Conservation (phyloP, 2,797 vertebrate genomes). For the Enteromius argenteus region DNA sequence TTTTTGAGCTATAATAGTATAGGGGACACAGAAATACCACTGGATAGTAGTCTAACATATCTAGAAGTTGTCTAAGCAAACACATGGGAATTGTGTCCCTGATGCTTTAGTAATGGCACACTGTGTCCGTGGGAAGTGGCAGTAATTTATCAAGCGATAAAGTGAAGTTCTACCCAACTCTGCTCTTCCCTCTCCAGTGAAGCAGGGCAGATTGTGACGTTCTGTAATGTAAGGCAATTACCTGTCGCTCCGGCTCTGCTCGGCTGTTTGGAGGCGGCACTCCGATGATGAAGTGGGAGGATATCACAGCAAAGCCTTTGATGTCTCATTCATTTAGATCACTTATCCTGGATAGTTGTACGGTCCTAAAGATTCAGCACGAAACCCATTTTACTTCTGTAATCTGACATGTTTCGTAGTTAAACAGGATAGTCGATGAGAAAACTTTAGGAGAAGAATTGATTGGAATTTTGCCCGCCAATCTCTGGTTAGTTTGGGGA, state of each 20-base stretch:
- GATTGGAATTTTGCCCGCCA: neutral
- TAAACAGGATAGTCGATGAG: neutral
- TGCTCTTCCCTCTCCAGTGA: conserved; percentile 19
- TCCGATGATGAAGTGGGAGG: conserved; percentile 8
- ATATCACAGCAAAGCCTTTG: neutral
- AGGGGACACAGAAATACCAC: neutral
- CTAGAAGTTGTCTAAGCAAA: neutral
- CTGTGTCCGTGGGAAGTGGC: neutral
- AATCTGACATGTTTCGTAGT: neutral
- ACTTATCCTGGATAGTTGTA: conserved; percentile 1
- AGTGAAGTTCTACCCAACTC: conserved; percentile 19
- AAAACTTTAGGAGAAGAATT: neutral
- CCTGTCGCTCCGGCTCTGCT: neutral
- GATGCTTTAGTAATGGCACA: neutral
- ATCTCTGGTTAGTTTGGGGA: neutral
- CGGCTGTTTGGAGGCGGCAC: neutral
- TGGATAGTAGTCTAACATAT: neutral
- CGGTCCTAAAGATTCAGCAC: conserved; percentile 1
- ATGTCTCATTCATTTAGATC: conserved; percentile 33
- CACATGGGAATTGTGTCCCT: neutral
- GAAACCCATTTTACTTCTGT: neutral
- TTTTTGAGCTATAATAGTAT: neutral
- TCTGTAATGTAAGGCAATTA: conserved; percentile 34
- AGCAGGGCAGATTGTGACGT: conserved; percentile 27
- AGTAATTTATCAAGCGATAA: conserved; percentile 11